A percentile compares a stretch with the other conserved stretches of the same genome.
Evolutionary conservation across 2,113 vertebrate genomes (phyloP).

Genomic region (Saguinus midas): DNA sequence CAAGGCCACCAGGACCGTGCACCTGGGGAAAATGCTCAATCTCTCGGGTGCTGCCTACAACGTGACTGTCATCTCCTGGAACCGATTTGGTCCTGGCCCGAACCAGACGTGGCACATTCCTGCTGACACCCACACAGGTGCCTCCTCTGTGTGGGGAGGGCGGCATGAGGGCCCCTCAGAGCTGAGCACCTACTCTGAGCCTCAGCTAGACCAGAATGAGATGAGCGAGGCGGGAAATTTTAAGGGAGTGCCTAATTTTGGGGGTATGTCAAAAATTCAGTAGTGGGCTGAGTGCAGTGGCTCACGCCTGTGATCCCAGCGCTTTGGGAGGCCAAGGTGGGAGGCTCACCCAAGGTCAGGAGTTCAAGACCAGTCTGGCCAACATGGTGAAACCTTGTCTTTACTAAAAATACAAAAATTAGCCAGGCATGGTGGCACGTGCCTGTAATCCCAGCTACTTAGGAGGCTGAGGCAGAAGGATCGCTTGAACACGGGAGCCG

Average conservation of each 20-base stretch:
- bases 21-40: background rate
- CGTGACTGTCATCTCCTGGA: background rate
- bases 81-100: rapidly evolving
- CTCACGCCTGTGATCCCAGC: background rate
- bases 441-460: no score
- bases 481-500: no score
- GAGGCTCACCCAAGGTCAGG: background rate
- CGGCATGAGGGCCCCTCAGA: rapidly evolving
- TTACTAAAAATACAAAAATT: no score
- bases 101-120: background rate
- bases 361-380: no score
- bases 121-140: slow-evolving; percentile 61
- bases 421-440: no score
- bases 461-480: no score
- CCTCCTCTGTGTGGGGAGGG: background rate
- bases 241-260: background rate
- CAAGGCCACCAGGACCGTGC: rapidly evolving
- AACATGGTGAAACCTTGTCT: no score
- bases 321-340: background rate
- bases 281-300: rapidly evolving
- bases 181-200: background rate
- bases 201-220: background rate
- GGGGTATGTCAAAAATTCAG: background rate
- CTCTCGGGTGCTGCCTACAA: slow-evolving; percentile 74
- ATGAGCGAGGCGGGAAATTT: rapidly evolving